Conservation (phyloP, 1,140 invertebrate genomes). For the Caenorhabditis elegans region DNA sequence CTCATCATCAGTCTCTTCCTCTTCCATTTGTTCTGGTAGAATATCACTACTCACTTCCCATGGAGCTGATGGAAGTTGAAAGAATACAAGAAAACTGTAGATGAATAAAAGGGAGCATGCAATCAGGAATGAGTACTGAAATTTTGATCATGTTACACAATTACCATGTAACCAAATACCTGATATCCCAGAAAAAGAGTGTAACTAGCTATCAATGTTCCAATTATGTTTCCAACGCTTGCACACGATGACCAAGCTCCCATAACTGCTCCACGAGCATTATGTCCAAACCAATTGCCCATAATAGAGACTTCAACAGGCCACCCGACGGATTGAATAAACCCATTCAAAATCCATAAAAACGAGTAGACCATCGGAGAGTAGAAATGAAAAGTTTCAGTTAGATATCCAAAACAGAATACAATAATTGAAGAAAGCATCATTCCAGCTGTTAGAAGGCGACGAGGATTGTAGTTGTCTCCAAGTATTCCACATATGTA, state of each 20-base stretch:
- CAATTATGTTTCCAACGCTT: conserved; percentile 70
- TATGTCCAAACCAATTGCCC: conserved; percentile 68
- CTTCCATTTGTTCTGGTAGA: background rate
- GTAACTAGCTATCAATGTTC: conserved; percentile 68
- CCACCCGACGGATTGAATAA: conserved; percentile 47
- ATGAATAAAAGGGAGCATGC: conserved; percentile 67
- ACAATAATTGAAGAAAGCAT: conserved; percentile 36
- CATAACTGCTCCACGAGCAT: conserved; percentile 68
- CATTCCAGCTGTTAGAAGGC: conserved; percentile 40
- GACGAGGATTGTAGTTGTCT: conserved; percentile 36
- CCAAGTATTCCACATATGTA: conserved; percentile 41
- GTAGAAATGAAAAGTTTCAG: conserved; percentile 32
- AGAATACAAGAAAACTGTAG: conserved; percentile 67
- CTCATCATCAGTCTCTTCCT: background rate
- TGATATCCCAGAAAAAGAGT: conserved; percentile 58
- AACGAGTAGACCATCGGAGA: conserved; percentile 1
- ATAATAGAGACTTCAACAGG: conserved; percentile 60
- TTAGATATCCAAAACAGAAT: conserved; percentile 36
- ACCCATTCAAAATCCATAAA: conserved; percentile 36
- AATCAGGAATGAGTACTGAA: conserved; percentile 69
- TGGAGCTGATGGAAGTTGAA: conserved; percentile 67
- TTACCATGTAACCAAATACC: background rate
- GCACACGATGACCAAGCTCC: conserved; percentile 70
- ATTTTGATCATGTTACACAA: background rate
- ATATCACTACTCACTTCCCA: conserved; percentile 56